These are phyloP conservation scores for Nothobranchius kuhntae DNA, from an alignment of 2,113 vertebrate species.

Conservation along the genomic window DNA sequence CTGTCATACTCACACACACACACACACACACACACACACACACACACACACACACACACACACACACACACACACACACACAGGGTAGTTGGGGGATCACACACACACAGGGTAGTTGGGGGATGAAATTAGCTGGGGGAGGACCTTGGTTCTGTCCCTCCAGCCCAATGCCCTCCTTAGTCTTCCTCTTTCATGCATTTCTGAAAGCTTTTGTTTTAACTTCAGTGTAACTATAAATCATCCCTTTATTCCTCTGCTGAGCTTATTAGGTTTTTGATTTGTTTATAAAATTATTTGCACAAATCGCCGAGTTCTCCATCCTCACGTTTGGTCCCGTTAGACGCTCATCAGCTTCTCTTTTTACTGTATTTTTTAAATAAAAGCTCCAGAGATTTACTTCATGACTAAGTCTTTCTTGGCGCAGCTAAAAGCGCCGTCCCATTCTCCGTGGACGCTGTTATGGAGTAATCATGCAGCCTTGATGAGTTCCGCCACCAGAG, in stretches of 20 bases:
- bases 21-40: constrained; percentile 24
- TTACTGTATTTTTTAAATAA: constrained; percentile 26
- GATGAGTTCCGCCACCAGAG: constrained; percentile 40
- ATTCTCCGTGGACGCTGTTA: constrained; percentile 66
- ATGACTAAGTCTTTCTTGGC: constrained; percentile 83
- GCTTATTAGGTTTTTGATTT: constrained; percentile 51
- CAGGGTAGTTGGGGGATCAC: constrained; percentile 58
- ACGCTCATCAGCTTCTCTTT: constrained; percentile 12
- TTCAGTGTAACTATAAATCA: no score
- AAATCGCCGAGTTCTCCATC: constrained; percentile 7
- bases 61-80: no score
- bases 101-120: constrained; percentile 49
- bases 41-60: no score
- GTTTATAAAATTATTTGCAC: constrained; percentile 20
- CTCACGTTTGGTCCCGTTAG: constrained; percentile 10
- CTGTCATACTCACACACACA: constrained; percentile 74
- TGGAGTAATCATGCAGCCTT: constrained; percentile 37
- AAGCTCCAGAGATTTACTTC: constrained; percentile 73
- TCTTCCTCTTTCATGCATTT: neutral
- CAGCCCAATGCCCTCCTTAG: constrained; percentile 65
- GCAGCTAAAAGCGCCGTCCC: constrained; percentile 69
- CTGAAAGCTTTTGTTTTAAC: no score
- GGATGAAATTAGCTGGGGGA: constrained; percentile 82
- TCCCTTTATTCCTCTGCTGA: constrained; percentile 4
- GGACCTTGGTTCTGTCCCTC: constrained; percentile 79